These are phyloP conservation scores for Rhegmatorhina hoffmannsi DNA, from an alignment of 2,113 vertebrate species.

Conservation along the genomic window DNA sequence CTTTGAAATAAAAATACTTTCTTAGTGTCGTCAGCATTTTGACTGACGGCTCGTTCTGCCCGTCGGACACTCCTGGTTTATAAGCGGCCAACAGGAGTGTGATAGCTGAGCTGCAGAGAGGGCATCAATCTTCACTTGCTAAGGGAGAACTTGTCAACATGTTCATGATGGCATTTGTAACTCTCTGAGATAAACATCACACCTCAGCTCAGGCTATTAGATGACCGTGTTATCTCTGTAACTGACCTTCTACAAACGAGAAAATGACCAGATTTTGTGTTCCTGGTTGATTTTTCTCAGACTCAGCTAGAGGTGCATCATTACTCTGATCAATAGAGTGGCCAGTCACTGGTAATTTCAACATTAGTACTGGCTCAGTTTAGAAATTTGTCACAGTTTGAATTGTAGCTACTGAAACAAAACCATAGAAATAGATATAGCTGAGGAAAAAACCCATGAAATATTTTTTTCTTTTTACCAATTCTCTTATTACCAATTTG, in stretches of 20 bases:
- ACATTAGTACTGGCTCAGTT: not conserved
- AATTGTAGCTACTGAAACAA: not conserved
- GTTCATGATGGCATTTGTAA: not conserved
- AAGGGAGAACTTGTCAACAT: not conserved
- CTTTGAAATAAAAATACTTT: conserved; percentile 43
- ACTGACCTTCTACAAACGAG: conserved; percentile 7
- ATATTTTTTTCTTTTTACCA: not conserved
- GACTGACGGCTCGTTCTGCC: conserved; percentile 34
- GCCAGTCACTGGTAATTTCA: not conserved
- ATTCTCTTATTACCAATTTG: not conserved
- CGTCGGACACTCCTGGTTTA: not conserved
- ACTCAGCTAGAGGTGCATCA: not conserved
- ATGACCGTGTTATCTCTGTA: not conserved
- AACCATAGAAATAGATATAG: not conserved
- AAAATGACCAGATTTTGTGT: not conserved
- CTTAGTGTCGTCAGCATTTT: conserved; percentile 19
- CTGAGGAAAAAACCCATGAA: not conserved
- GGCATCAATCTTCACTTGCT: conserved; percentile 10
- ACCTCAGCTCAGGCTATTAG: not conserved
- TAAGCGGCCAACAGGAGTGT: not conserved
- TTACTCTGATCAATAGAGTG: conserved; percentile 22
- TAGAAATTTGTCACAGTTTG: not conserved
- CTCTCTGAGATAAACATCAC: conserved; percentile 23
- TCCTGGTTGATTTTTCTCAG: not conserved
- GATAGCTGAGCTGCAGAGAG: conserved; percentile 17